Evolutionary conservation across 1,140 invertebrate genomes (phyloP), one percentile per base, ranked within the genome.

Genomic region (Zaprionus ghesquierei): DNA sequence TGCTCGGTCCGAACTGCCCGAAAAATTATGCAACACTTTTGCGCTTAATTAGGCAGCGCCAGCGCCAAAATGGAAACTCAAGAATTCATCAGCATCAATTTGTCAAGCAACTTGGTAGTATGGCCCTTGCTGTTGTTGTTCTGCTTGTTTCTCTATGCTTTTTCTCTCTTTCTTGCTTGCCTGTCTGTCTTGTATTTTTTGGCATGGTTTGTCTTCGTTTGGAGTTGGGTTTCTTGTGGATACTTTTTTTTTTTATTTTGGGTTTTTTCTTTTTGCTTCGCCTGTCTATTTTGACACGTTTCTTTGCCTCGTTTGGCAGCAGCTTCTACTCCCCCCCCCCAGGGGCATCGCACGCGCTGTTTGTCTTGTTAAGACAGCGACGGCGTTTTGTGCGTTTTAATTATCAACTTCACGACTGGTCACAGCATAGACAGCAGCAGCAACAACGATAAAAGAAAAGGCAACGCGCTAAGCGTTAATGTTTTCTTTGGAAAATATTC

Each of bases 41-140:
- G 33, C 56, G 35, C 60, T 74, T 84, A 79, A 84, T 84, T 72
- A 63, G 64, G 46, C 46, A 31, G 53, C 35, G 68, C 61, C 35
- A 56, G 38, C 49, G 64, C 41, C 62, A 64, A 73, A 70, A 27
- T 60, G 63, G 62, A 65, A 65, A 69, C 50, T 74, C 53, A 77
- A 53, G 55, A 81, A 78, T 76, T 78, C 79, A 79, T 70, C 71
- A 74, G 71, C 65, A 74, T 74, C 66, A 74, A 74, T 74, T 74
- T 74, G 71, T 74, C 71, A 71, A 73, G 63, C 54, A 58, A 68
- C 63, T 63, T 60, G 70, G 58, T 69, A 75, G 58, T 69, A 55
- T 58, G 63, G 27, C 25, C 27, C 8, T 54, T 50, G 1, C 38
- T 54, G 10, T 38, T 70, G 44, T 56, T 20, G 25, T 20, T 53